These are phyloP conservation scores for Artemia sp. DNA, from an alignment of 2,888 invertebrate genomes.

Conservation along the genomic window DNA sequence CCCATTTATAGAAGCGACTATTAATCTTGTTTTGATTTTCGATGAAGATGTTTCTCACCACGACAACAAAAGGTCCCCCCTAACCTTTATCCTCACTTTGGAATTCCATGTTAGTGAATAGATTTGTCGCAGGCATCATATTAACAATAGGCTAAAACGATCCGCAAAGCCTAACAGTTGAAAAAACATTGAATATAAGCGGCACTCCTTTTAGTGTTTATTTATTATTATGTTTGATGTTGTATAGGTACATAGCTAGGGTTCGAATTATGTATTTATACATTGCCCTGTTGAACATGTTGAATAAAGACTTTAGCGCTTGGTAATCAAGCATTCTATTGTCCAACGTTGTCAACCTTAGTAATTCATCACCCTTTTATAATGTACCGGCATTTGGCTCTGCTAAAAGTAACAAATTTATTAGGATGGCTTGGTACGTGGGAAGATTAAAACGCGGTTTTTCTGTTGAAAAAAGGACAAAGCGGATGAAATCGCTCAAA, in stretches of 20 bases:
- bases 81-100: not conserved
- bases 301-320: slow-evolving; percentile 13
- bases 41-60: slow-evolving; percentile 10
- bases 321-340: slow-evolving; percentile 12
- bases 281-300: slow-evolving; percentile 7
- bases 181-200: slow-evolving; percentile 6
- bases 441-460: slow-evolving; percentile 4
- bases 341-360: slow-evolving; percentile 10
- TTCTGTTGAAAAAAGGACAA: slow-evolving; percentile 1
- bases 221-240: slow-evolving; percentile 11
- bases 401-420: slow-evolving; percentile 11
- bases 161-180: slow-evolving; percentile 14
- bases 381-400: not conserved
- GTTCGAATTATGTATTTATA: slow-evolving; percentile 11
- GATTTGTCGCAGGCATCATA: slow-evolving; percentile 14
- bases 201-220: slow-evolving; percentile 6
- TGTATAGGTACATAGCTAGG: slow-evolving; percentile 3
- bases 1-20: not conserved
- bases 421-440: slow-evolving; percentile 1
- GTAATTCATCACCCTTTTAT: slow-evolving; percentile 12
- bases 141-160: slow-evolving; percentile 1
- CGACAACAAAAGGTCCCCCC: not conserved
- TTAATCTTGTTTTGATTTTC: slow-evolving; percentile 14
- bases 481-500: too few relatives aligned
- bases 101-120: slow-evolving; percentile 2